Percentiles rank a stretch among this genome's conserved stretches.
Evolutionary conservation across 2,113 vertebrate genomes (phyloP).

Genomic region (Candoia aspera): DNA sequence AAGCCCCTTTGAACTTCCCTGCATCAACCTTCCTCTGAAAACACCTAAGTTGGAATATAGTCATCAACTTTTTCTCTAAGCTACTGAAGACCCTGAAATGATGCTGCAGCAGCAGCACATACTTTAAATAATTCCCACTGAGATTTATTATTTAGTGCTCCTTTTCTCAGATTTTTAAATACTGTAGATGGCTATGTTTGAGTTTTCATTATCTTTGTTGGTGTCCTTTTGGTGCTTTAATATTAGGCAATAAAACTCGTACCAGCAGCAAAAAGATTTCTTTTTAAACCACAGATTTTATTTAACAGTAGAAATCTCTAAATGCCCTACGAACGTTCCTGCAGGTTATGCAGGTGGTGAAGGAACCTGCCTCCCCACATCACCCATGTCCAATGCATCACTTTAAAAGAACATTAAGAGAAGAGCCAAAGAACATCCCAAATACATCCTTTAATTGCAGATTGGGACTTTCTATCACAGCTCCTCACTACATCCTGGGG

Average conservation of each 20-base stretch:
- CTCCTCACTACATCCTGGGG: background rate
- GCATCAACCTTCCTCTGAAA: constrained; percentile 45
- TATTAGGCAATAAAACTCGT: background rate
- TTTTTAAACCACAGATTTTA: background rate
- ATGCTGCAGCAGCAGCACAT: background rate
- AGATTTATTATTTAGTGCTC: background rate
- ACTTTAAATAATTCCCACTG: background rate
- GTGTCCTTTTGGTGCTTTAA: background rate
- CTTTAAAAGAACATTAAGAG: background rate
- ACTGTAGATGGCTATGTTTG: background rate
- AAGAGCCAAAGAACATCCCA: background rate
- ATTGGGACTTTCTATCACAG: background rate
- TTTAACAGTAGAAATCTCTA: background rate
- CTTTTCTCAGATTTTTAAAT: background rate
- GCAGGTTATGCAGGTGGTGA: background rate
- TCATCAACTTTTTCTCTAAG: background rate
- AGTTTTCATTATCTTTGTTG: background rate
- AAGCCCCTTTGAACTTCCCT: constrained; percentile 61
- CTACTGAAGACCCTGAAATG: background rate
- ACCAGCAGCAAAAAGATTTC: background rate
- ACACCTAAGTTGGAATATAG: constrained; percentile 46
- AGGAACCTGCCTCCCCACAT: background rate
- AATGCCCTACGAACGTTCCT: background rate
- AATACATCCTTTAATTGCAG: background rate
- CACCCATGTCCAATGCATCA: background rate